A percentile compares a stretch with the other conserved stretches of the same genome.
Evolutionary conservation across 2,888 invertebrate species (phyloP).

Genomic region (Leptinotarsa rubiginosa): DNA sequence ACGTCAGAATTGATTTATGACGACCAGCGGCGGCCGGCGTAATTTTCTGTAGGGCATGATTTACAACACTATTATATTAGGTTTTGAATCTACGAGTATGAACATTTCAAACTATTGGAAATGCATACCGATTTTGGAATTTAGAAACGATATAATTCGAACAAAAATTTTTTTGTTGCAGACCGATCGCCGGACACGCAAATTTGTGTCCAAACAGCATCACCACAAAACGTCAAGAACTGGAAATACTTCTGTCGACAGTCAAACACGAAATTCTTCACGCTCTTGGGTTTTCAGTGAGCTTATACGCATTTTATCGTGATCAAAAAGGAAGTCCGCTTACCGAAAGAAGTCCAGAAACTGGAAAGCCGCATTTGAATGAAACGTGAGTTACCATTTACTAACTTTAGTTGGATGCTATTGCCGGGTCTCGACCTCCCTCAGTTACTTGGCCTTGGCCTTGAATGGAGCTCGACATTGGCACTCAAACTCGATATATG

Average conservation of each 20-base stretch:
- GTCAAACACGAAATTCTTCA: constrained; percentile 99
- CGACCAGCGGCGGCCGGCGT: too few species aligned
- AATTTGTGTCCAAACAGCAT: constrained; percentile 97
- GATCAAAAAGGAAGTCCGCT: constrained; percentile 91
- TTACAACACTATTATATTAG: too few species aligned
- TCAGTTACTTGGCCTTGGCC: too few species aligned
- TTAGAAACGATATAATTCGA: background rate
- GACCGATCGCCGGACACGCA: constrained; percentile 98
- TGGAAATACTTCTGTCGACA: constrained; percentile 91
- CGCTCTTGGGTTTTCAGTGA: constrained; percentile 96
- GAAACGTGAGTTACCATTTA: constrained; percentile 76
- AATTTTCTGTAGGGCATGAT: too few species aligned
- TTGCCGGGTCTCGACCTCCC: too few species aligned
- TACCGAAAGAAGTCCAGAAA: constrained; percentile 82
- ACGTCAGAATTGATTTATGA: too few species aligned
- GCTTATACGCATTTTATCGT: constrained; percentile 95
- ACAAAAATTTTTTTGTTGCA: constrained; percentile 60
- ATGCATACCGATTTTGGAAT: too few species aligned
- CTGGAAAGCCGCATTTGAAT: constrained; percentile 89
- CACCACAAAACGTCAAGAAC: constrained; percentile 89
- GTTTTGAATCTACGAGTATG: too few species aligned
- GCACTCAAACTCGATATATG: too few species aligned
- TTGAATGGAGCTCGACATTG: too few species aligned
- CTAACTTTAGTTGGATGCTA: too few species aligned
- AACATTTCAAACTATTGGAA: too few species aligned